Conservation (phyloP, 2,888 invertebrate species). For the Sphaerophoria rueppellii region DNA sequence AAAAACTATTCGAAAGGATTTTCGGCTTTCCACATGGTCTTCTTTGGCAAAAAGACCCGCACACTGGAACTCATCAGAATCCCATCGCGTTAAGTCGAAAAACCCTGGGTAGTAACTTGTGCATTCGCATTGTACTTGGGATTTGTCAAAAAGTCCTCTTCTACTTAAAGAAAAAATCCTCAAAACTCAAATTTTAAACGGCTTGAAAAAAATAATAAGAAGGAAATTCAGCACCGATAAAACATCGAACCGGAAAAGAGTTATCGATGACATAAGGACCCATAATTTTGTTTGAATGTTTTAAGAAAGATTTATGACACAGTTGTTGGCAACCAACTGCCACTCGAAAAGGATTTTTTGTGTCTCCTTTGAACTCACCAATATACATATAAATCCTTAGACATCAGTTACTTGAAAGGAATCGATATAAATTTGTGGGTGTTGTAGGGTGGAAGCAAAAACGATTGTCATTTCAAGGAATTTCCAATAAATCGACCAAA, state of each 20-base stretch:
- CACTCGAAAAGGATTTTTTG: conserved; percentile 7
- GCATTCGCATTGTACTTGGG: neutral
- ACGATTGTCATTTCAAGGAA: conserved; percentile 57
- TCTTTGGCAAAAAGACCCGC: conserved; percentile 40
- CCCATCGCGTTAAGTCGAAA: conserved; percentile 28
- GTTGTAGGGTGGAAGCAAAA: neutral
- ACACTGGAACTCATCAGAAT: conserved; percentile 19
- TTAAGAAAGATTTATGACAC: conserved; percentile 48
- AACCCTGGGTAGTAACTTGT: conserved; percentile 43
- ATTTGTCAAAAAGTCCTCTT: neutral
- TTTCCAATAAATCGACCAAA: conserved; percentile 68
- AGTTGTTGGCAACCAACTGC: conserved; percentile 54
- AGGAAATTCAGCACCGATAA: neutral
- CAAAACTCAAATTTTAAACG: conserved; percentile 9
- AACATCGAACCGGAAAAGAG: neutral
- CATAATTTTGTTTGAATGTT: conserved; percentile 32
- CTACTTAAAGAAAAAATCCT: neutral
- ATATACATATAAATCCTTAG: conserved; percentile 27
- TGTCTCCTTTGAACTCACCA: neutral
- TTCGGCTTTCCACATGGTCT: conserved; percentile 47
- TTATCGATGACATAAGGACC: conserved; percentile 46
- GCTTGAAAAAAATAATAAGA: neutral
- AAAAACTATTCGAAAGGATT: conserved; percentile 30
- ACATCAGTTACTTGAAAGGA: conserved; percentile 55
- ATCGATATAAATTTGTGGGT: conserved; percentile 15